Percentiles rank a stretch among this genome's conserved stretches.
Conservation (phyloP, 2,113 vertebrate species). For the Datnioides undecimradiatus region DNA sequence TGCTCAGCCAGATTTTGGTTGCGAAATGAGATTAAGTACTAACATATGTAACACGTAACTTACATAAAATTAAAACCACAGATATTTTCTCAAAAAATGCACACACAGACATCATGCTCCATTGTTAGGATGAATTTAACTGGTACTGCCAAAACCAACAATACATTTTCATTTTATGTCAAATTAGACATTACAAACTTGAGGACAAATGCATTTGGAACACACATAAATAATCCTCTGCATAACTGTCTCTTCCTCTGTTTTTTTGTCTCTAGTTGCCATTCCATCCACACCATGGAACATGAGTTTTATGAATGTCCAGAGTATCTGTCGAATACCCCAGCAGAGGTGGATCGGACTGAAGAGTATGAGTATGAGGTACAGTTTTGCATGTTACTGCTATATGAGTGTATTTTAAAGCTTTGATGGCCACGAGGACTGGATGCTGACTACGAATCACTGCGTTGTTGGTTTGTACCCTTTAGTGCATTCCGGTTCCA, state of each 20-base stretch:
- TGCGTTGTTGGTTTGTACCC: neutral
- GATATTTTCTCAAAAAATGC: neutral
- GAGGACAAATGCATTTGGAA: neutral
- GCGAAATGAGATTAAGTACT: neutral
- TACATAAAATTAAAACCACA: no score
- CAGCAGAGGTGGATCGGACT: slow-evolving; percentile 88
- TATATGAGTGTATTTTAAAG: neutral
- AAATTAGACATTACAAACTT: neutral
- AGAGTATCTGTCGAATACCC: slow-evolving; percentile 91
- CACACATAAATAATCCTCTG: neutral
- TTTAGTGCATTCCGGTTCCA: neutral
- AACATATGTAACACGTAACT: neutral
- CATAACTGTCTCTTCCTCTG: neutral
- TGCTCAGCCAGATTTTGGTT: slow-evolving; percentile 24
- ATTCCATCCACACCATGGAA: slow-evolving; percentile 94
- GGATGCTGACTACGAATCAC: neutral
- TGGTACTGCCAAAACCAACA: no score
- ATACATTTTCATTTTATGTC: neutral
- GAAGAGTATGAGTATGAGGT: slow-evolving; percentile 97
- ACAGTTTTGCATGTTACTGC: slow-evolving; percentile 42
- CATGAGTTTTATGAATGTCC: slow-evolving; percentile 94
- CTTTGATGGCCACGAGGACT: no score
- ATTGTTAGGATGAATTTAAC: no score
- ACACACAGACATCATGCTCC: no score
- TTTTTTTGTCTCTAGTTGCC: slow-evolving; percentile 86